A percentile compares a stretch with the other conserved stretches of the same genome.
Conservation (phyloP, 2,797 vertebrate genomes). For the Spondyliosoma cantharus region DNA sequence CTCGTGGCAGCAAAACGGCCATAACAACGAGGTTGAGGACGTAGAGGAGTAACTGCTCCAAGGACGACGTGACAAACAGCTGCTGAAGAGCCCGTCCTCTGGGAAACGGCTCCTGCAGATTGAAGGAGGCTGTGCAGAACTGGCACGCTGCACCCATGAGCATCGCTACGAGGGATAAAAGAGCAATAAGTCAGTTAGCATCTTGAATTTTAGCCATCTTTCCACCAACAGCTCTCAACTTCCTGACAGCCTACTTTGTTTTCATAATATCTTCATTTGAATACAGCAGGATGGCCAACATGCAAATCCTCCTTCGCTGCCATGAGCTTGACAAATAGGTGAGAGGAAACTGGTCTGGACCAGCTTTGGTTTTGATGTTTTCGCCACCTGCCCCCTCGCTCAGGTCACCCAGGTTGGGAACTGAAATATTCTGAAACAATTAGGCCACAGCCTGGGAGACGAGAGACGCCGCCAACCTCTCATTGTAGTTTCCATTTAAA, state of each 20-base stretch:
- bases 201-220: slow-evolving; percentile 57
- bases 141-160: slow-evolving; percentile 72
- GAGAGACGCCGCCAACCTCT: slow-evolving; percentile 46
- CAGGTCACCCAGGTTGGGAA: slow-evolving; percentile 32
- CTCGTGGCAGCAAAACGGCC: slow-evolving; percentile 78
- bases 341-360: slow-evolving; percentile 40
- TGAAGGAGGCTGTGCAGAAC: slow-evolving; percentile 79
- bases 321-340: slow-evolving; percentile 39
- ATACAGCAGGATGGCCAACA: slow-evolving; percentile 46
- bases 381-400: slow-evolving; percentile 47
- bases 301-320: slow-evolving; percentile 53
- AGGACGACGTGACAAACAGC: slow-evolving; percentile 78
- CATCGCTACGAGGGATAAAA: slow-evolving; percentile 75
- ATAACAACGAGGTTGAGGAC: slow-evolving; percentile 81
- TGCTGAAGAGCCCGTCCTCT: slow-evolving; percentile 70
- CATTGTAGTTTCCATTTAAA: slow-evolving; percentile 77
- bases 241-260: slow-evolving; percentile 59
- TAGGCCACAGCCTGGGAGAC: slow-evolving; percentile 71
- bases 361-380: slow-evolving; percentile 31
- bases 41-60: slow-evolving; percentile 81
- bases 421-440: slow-evolving; percentile 67
- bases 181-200: slow-evolving; percentile 56
- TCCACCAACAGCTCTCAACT: slow-evolving; percentile 45
- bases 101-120: slow-evolving; percentile 60
- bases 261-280: slow-evolving; percentile 62